Conservation (phyloP, 2,797 vertebrate genomes). For the Bradypus variegatus region DNA sequence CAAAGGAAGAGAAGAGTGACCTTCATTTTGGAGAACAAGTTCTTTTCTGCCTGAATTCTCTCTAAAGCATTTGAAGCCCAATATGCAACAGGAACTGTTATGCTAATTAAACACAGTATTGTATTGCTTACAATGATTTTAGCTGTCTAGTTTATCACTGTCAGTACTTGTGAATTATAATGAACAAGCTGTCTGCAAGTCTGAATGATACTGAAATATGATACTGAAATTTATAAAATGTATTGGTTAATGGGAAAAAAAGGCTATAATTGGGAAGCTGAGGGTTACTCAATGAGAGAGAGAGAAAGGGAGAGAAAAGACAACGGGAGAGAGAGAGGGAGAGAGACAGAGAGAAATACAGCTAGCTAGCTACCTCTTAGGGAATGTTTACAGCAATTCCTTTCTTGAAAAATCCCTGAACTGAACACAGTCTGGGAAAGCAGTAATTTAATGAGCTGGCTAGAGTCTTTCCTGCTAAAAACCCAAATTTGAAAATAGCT, state of each 20-base stretch:
- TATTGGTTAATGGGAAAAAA: slow-evolving; percentile 27
- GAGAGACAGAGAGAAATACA: no score
- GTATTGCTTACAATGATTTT: slow-evolving; percentile 33
- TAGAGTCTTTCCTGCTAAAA: not conserved
- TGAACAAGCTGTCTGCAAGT: not conserved
- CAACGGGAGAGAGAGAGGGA: no score
- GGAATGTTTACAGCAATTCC: not conserved
- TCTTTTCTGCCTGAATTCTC: not conserved
- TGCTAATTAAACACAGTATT: not conserved
- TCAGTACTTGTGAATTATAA: slow-evolving; percentile 45
- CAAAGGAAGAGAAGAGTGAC: slow-evolving; percentile 31
- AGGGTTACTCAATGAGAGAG: not conserved
- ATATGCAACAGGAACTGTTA: slow-evolving; percentile 49
- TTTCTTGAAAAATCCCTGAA: not conserved
- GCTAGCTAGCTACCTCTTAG: not conserved
- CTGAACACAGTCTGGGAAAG: not conserved
- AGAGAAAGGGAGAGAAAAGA: not conserved
- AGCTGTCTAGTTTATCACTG: slow-evolving; percentile 42
- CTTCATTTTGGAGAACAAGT: slow-evolving; percentile 3
- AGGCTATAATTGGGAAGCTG: slow-evolving; percentile 11
- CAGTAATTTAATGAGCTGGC: not conserved
- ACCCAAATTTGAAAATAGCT: slow-evolving; percentile 12
- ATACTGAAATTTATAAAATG: slow-evolving; percentile 37
- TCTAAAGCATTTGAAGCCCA: slow-evolving; percentile 52
- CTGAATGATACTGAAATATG: slow-evolving; percentile 40